Percentiles rank a stretch among this genome's conserved stretches.
These are phyloP conservation scores for Drosophila trapezifrons DNA, from an alignment of 1,140 invertebrate genomes.

Conservation along the genomic window DNA sequence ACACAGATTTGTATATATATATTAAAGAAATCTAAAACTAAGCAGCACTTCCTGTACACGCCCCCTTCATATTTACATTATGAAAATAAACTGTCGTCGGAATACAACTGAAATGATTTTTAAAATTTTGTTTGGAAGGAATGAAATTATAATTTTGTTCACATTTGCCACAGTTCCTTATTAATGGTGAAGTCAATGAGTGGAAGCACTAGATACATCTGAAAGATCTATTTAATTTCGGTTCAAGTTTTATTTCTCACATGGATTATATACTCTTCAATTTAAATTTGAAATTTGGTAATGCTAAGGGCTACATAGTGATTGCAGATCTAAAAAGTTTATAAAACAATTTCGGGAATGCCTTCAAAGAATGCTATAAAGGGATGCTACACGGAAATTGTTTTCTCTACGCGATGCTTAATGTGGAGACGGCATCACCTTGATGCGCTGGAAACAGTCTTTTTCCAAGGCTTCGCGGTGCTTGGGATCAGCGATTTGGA, in stretches of 20 bases:
- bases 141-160: neutral
- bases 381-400: slow-evolving; percentile 22
- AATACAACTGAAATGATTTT: slow-evolving; percentile 23
- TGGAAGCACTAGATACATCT: neutral
- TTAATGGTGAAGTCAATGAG: too few species aligned
- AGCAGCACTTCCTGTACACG: slow-evolving; percentile 40
- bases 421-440: slow-evolving; percentile 90
- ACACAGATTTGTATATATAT: slow-evolving; percentile 70
- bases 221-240: neutral
- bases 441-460: slow-evolving; percentile 93
- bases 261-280: slow-evolving; percentile 12
- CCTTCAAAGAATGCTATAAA: slow-evolving; percentile 30
- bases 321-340: slow-evolving; percentile 41
- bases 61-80: slow-evolving; percentile 59
- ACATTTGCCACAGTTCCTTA: neutral
- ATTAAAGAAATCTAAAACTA: slow-evolving; percentile 37
- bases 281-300: slow-evolving; percentile 29
- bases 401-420: slow-evolving; percentile 30
- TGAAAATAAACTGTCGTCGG: slow-evolving; percentile 70
- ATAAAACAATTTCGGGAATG: slow-evolving; percentile 53
- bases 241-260: slow-evolving; percentile 32
- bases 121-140: neutral
- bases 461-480: slow-evolving; percentile 94
- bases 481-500: slow-evolving; percentile 95
- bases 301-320: slow-evolving; percentile 16